Percentiles rank a stretch among this genome's conserved stretches.
phyloP scores from a whole-genome alignment of 2,113 vertebrate genomes.

The Pimephales promelas region DNA sequence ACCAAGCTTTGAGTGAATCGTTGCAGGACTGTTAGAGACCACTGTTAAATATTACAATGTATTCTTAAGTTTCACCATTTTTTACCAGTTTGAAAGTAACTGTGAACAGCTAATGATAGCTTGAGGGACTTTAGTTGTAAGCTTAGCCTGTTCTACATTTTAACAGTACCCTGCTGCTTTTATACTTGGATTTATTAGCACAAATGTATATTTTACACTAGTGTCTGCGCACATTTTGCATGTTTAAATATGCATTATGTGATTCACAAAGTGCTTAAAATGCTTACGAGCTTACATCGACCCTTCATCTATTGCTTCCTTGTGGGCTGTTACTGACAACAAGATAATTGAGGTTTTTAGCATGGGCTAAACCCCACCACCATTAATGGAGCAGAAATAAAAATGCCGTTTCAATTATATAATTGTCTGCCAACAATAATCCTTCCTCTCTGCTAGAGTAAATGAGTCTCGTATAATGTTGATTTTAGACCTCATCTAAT shows the following conservation, averaged over 20 bases:
- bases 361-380: background rate
- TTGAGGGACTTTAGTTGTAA: constrained; percentile 35
- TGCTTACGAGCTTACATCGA: constrained; percentile 41
- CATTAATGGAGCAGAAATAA: constrained; percentile 36
- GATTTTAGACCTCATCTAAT: constrained; percentile 45
- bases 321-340: constrained; percentile 28
- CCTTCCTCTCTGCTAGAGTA: constrained; percentile 1
- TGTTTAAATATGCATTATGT: constrained; percentile 48
- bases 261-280: constrained; percentile 50
- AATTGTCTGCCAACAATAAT: constrained; percentile 33
- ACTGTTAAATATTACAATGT: background rate
- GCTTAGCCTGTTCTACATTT: background rate
- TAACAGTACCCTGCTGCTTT: constrained; percentile 40
- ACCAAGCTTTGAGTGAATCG: background rate
- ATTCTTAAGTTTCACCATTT: background rate
- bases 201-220: constrained; percentile 31
- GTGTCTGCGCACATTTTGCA: constrained; percentile 21
- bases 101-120: constrained; percentile 28
- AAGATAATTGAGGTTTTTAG: constrained; percentile 25
- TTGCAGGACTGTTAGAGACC: background rate
- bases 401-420: constrained; percentile 29
- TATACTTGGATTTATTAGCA: constrained; percentile 36
- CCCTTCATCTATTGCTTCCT: constrained; percentile 37
- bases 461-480: constrained; percentile 5
- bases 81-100: constrained; percentile 25